phyloP scores from a whole-genome alignment of 2,113 vertebrate genomes.

The Menidia beryllina region DNA sequence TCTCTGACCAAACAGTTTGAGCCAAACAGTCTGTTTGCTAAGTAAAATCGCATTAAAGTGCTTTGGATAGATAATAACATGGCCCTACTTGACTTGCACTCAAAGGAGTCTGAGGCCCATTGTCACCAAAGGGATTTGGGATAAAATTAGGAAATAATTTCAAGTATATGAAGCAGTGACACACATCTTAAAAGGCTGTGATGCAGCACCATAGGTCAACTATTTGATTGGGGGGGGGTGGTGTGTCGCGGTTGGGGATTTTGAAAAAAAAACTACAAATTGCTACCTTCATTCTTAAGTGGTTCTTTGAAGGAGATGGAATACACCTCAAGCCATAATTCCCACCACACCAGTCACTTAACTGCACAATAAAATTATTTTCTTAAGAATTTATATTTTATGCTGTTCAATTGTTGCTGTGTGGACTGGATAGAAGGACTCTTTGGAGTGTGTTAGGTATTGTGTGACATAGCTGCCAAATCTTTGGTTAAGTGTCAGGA shows the following conservation, averaged over 20 bases:
- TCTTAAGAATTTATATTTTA: too few relatives aligned
- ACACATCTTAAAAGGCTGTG: conserved; percentile 38
- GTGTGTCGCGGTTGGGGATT: neutral
- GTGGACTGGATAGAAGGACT: too few relatives aligned
- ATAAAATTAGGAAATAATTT: conserved; percentile 57
- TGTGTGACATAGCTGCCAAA: too few relatives aligned
- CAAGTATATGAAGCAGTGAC: conserved; percentile 26
- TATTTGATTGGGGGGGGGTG: conserved; percentile 26
- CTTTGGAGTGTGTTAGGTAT: too few relatives aligned
- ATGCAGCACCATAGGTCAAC: conserved; percentile 42
- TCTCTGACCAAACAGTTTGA: conserved; percentile 27
- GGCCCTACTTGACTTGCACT: conserved; percentile 49
- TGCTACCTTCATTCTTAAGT: too few relatives aligned
- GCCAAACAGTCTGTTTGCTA: conserved; percentile 22
- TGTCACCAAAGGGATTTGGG: conserved; percentile 56
- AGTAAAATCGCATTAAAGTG: conserved; percentile 43
- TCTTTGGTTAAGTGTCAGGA: too few relatives aligned
- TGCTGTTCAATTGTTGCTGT: too few relatives aligned
- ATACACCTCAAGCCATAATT: too few relatives aligned
- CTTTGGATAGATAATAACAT: conserved; percentile 47
- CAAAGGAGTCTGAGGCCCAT: conserved; percentile 19
- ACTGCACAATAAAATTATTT: too few relatives aligned
- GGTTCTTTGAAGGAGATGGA: too few relatives aligned
- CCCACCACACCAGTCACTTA: too few relatives aligned
- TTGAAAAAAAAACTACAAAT: too few relatives aligned